Conservation (phyloP, 2,888 invertebrate species). For the Nomada hirtipes region DNA sequence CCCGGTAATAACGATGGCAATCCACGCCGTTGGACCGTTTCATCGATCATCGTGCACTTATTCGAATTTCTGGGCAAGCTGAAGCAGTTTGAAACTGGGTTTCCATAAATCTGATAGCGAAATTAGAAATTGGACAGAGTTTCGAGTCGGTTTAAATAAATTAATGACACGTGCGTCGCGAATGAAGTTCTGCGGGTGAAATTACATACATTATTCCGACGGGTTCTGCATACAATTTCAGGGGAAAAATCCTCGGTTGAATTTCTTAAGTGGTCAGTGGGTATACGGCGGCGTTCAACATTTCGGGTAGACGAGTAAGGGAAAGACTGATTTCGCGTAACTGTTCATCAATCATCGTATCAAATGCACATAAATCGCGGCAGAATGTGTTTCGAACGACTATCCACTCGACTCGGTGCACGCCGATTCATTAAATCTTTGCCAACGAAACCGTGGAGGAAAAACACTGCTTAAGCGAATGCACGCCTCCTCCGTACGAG, state of each 20-base stretch:
- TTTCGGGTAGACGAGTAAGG: conserved; percentile 1
- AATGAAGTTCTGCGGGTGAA: neutral
- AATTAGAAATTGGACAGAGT: too few relatives aligned
- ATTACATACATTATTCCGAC: neutral
- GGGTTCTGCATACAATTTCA: neutral
- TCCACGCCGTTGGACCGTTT: conserved; percentile 18
- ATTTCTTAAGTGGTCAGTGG: conserved; percentile 17
- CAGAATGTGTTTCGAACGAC: conserved; percentile 17
- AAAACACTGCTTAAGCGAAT: conserved; percentile 40
- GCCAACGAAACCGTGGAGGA: conserved; percentile 34
- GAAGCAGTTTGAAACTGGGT: neutral
- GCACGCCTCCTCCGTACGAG: conserved; percentile 17
- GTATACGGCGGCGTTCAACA: neutral
- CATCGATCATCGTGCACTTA: conserved; percentile 21
- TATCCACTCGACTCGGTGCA: neutral
- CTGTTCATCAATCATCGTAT: conserved; percentile 40
- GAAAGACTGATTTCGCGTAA: conserved; percentile 5
- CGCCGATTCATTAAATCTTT: conserved; percentile 20
- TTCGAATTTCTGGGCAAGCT: neutral
- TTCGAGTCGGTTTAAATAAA: too few relatives aligned
- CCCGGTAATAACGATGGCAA: conserved; percentile 40
- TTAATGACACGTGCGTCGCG: neutral
- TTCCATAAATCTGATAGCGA: too few relatives aligned
- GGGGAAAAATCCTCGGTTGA: neutral
- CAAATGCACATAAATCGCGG: conserved; percentile 13